Evolutionary conservation across 2,888 invertebrate species (phyloP).

Genomic region (Automeris io): DNA sequence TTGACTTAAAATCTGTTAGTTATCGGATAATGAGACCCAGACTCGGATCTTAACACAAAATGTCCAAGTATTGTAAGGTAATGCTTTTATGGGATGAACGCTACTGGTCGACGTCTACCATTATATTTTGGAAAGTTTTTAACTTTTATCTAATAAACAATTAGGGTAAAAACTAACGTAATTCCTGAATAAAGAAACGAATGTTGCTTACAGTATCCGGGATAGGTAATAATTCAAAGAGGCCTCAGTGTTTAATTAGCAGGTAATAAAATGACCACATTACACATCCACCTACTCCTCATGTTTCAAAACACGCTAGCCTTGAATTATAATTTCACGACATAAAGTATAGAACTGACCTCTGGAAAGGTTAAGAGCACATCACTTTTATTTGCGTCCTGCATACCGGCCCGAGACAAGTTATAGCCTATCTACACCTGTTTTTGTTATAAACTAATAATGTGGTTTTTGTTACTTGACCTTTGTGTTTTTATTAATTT

Average conservation of each 20-base stretch:
- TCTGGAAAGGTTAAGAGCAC: conserved; percentile 68
- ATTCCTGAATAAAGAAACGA: no score
- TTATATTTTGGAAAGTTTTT: no score
- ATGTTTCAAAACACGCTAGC: conserved; percentile 41
- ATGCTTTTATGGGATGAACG: no score
- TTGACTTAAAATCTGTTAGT: no score
- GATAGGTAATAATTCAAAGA: not conserved
- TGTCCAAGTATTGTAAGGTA: no score
- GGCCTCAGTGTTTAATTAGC: conserved; percentile 27
- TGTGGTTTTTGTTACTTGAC: conserved; percentile 25
- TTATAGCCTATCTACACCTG: conserved; percentile 27
- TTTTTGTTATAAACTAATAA: conserved; percentile 26
- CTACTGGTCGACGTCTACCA: no score
- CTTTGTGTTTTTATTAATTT: conserved; percentile 23
- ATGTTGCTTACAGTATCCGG: no score
- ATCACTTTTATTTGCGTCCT: conserved; percentile 62
- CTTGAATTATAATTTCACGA: conserved; percentile 67
- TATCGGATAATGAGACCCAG: no score
- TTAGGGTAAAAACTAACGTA: no score
- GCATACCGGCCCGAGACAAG: conserved; percentile 42
- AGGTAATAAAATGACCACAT: conserved; percentile 30
- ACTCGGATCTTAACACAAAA: no score
- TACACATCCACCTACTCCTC: conserved; percentile 24
- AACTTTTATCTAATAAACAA: no score
- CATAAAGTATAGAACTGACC: conserved; percentile 50